Evolutionary conservation across 2,113 vertebrate genomes (phyloP), one percentile per base, ranked within the genome.

Genomic region (Zosterops lateralis): DNA sequence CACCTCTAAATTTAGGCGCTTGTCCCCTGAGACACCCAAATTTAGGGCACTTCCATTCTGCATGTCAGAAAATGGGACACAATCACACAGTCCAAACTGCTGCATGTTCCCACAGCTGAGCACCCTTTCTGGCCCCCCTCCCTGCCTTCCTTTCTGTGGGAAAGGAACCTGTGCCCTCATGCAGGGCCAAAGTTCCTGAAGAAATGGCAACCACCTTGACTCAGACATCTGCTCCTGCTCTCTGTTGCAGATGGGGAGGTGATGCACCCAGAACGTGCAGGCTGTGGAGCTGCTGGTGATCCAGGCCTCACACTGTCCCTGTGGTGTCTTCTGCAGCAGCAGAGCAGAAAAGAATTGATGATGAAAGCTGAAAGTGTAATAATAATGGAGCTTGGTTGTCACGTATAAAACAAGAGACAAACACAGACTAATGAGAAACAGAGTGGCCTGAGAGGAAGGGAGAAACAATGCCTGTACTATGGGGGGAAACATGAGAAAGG

Each of bases 401-500:
- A 7, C 25, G n/a, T 47, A 67, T 51, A 51, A 74, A 95, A 38
- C 0, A 0, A 66, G 79, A 80, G 68, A 74, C 66, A 77, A 96
- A 74, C 71, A 70, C 38, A 51, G 58, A 8, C 50, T 95, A 96
- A 94, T 88, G 54, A 95, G 88, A 93, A 95, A 80, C 95, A 96
- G 91, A 92, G 47, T 56, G 72, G 68, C 65, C 68, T 66, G 38
- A 0, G 2, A 93, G 72, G 54, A 81, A 90, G 47, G 79, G 38
- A 51, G 53, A 80, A 94, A 96, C 93, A 96, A 94, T 94, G 83
- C 79, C 84, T 81, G 51, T 89, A 86, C 76, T 93, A 36, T 93
- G 60, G 75, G 64, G 20, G 29, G 85, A 96, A 96, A 95, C 71
- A 93, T 89, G 84, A 94, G 92, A 96, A 94, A 93, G 85, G 51